These are phyloP conservation scores for Drosophila antonietae DNA, from an alignment of 2,888 invertebrate species.

Conservation along the genomic window DNA sequence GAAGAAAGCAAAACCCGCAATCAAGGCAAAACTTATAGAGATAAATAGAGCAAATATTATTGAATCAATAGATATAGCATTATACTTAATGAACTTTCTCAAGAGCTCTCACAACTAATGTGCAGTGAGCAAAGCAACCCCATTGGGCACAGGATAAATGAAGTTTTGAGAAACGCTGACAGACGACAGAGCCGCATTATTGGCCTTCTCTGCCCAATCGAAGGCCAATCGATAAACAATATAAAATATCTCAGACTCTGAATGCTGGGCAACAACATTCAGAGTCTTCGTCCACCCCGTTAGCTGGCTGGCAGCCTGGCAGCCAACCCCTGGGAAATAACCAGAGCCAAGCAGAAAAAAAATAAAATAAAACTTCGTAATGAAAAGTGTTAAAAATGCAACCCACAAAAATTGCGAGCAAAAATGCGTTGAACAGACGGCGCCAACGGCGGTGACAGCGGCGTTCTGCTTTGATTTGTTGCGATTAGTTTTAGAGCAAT, in stretches of 20 bases:
- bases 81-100: background rate
- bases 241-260: constrained; percentile 14
- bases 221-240: constrained; percentile 76
- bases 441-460: background rate
- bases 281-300: background rate
- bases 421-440: constrained; percentile 3
- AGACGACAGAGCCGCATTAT: constrained; percentile 36
- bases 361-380: constrained; percentile 6
- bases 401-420: constrained; percentile 33
- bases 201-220: constrained; percentile 62
- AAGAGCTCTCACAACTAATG: constrained; percentile 17
- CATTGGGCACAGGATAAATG: background rate
- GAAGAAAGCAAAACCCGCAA: too few relatives aligned
- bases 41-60: background rate
- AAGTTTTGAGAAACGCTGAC: constrained; percentile 35
- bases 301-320: background rate
- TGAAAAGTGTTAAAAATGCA: constrained; percentile 72
- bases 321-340: constrained; percentile 62
- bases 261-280: constrained; percentile 15
- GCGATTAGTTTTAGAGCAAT: constrained; percentile 22
- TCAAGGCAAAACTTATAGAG: background rate
- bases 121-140: constrained; percentile 42
- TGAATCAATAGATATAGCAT: background rate
- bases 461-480: constrained; percentile 47
- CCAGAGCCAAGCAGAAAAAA: background rate